Base-by-base conservation (phyloP, 2,113 vertebrate genomes). In the Chelonoidis abingdonii region DNA sequence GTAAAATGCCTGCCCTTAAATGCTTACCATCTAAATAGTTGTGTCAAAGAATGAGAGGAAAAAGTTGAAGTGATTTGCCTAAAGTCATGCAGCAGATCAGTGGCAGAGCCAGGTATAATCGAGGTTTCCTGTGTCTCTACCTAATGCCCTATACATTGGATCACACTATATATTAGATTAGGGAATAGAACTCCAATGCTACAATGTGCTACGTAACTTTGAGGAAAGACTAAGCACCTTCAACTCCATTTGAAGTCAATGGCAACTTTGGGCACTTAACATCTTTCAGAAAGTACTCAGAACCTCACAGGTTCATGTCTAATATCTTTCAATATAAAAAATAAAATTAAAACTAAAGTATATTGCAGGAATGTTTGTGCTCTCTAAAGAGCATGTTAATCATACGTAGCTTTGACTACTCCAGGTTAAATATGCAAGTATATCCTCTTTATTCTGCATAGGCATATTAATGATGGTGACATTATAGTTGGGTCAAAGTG, bases 381-480 rank as follows among this genome's bases (percentile, higher is more conserved):
- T 88, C 69, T 89, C 44, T 9, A 88, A 57, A 89, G 87, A 94
- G 41, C 75, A 75, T 87, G 19, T 62, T 52, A 91, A 88, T 41
- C 79, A 89, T 50, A 88, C 19, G 69, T 72, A 72, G 59, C 84
- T 75, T 89, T 89, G 79, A 88, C 0, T 3, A 83, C 87, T 93
- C 31, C 65, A 89, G 79, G 16, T 9, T 89, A 94, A 95, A 56
- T 86, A 85, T 22, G 54, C 62, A 86, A 27, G 24, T 93, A 27
- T 56, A 52, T 94, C 69, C 59, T 92, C 69, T 95, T 96, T 94
- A 78, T 92, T 93, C 89, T 86, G 78, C 12, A 80, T 79, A 88
- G 59, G 49, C 79, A 2, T 92, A 93, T 94, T 90, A 96, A 84
- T 95, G 94, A 86, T 94, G 95, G 96, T 94, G 95, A 93, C 94